A percentile compares a stretch with the other conserved stretches of the same genome.
Evolutionary conservation across 2,797 vertebrate species (phyloP).

Genomic region (Lepus townsendii): DNA sequence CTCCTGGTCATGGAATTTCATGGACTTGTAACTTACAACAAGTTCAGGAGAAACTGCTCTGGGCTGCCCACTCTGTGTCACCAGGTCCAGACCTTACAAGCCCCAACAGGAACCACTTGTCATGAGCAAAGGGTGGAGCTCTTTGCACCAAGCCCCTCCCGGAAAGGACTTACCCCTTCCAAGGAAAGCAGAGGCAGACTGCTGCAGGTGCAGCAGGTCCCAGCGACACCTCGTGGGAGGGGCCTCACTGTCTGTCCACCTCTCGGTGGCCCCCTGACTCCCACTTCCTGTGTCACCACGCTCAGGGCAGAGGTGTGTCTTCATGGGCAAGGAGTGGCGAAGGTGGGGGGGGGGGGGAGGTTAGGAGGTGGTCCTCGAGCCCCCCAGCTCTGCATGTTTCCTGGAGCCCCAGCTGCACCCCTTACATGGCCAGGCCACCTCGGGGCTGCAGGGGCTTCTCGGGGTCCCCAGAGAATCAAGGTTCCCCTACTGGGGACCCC

Average conservation of each 20-base stretch:
- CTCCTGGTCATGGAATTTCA: not conserved
- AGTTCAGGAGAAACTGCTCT: not conserved
- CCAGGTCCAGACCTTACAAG: not conserved
- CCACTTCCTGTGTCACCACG: not conserved
- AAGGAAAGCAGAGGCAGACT: too few relatives aligned
- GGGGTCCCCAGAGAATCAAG: not conserved
- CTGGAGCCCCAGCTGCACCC: not conserved
- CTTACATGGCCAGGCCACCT: not conserved
- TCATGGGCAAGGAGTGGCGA: not conserved
- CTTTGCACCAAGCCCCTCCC: not conserved
- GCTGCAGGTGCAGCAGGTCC: not conserved
- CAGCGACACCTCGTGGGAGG: not conserved
- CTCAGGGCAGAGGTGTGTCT: not conserved
- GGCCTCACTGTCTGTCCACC: not conserved
- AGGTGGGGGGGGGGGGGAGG: too few relatives aligned
- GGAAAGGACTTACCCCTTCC: not conserved
- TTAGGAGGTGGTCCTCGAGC: not conserved
- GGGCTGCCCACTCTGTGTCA: rapidly evolving
- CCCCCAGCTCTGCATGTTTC: not conserved
- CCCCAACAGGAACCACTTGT: not conserved
- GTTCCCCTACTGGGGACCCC: not conserved
- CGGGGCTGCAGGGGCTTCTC: not conserved
- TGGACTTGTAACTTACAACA: not conserved
- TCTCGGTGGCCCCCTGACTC: not conserved
- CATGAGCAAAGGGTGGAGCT: not conserved